Evolutionary conservation across 2,888 invertebrate genomes (phyloP), one percentile per base, ranked within the genome.

Genomic region (Euproctis similis): DNA sequence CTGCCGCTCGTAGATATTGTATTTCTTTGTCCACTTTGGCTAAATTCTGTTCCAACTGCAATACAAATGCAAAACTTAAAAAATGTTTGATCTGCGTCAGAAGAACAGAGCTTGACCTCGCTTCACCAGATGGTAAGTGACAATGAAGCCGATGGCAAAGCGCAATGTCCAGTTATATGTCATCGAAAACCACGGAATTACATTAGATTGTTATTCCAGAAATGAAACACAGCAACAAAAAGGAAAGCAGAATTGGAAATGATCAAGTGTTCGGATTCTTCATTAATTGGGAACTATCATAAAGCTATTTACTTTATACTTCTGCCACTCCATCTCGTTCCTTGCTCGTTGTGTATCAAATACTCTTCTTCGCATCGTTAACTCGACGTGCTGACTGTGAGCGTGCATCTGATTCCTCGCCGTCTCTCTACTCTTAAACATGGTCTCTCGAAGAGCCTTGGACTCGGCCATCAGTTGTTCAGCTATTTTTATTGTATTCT

Each of bases 321-420:
- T 91, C 76, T 97, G 96, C 95, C 96, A 97, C 50, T 95, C 92
- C 47, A 96, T 88, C 69, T 97, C 96, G 62, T 95, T 94, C 45
- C 92, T 88, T 0, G 92, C 92, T 33, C 92, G 87, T 60, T 94
- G 92, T 23, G 94, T 92, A 62, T 97, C 95, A 62, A 93, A 96
- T 26, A 96, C 91, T 28, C 97, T 87, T 60, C 95, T 92, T 18
- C 97, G 87, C 62, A 95, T 86, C 1, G 91, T 89, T 68, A 93
- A 92, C 65, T 97, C 94, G 0, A 94, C 92, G 2, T 89, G 87
- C 45, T 95, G 94, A 43, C 91, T 88, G 72, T 96, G 95, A 1
- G 93, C 90, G 33, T 88, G 86, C 66, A 95, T 87, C 62, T 95
- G 93, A 53, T 95, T 95, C 34, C 86, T 86, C 0, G 92, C 91